phyloP scores from a whole-genome alignment of 2,113 vertebrate genomes.

The Malaclemys terrapin region DNA sequence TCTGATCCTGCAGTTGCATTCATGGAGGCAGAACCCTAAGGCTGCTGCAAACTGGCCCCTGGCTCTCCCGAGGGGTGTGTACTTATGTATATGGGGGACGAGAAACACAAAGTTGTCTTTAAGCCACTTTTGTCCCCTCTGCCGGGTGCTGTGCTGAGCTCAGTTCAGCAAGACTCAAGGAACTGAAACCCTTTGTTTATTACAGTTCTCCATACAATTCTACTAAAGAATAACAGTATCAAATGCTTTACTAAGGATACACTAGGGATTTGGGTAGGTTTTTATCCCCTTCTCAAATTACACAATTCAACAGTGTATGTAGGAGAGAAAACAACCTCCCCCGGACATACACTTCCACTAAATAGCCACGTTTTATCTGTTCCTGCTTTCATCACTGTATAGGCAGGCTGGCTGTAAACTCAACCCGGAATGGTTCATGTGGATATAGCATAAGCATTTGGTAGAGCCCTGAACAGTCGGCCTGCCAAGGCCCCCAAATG shows the following conservation, averaged over 20 bases:
- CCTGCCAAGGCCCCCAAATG: neutral
- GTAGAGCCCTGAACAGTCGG: neutral
- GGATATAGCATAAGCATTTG: neutral
- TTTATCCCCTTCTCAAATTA: neutral
- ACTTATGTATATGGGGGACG: neutral
- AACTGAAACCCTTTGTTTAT: neutral
- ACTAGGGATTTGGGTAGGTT: rapidly evolving
- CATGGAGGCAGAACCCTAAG: neutral
- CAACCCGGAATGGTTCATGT: neutral
- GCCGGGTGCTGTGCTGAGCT: neutral
- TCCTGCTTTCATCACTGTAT: rapidly evolving
- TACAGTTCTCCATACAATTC: neutral
- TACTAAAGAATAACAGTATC: neutral
- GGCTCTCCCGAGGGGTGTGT: neutral
- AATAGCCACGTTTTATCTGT: neutral
- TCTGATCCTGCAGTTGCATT: neutral
- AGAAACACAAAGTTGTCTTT: neutral
- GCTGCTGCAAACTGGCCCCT: rapidly evolving
- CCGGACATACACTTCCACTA: neutral
- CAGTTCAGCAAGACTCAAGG: neutral
- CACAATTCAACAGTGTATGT: neutral
- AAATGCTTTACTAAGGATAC: neutral
- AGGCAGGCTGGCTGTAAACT: neutral
- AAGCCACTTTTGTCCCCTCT: neutral
- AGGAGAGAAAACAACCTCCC: neutral